These are phyloP conservation scores for Noctua comes DNA, from an alignment of 2,888 invertebrate genomes.

Conservation along the genomic window DNA sequence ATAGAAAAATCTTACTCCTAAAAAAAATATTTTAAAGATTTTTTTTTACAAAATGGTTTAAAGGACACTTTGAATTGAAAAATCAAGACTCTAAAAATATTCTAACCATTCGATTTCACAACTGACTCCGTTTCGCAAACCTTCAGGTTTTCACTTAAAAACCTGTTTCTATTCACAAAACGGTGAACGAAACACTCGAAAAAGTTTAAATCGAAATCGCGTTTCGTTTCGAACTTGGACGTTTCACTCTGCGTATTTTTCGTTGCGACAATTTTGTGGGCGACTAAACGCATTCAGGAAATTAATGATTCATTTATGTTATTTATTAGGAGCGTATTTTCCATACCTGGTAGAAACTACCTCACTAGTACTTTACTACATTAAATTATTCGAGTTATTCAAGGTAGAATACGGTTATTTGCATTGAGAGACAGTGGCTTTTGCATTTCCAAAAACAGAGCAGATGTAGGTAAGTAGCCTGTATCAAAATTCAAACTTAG, in stretches of 20 bases:
- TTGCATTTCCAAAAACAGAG: neutral
- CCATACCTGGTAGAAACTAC: neutral
- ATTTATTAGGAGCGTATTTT: slow-evolving; percentile 8
- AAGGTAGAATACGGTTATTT: slow-evolving; percentile 5
- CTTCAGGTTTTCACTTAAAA: slow-evolving; percentile 8
- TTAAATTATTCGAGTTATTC: neutral
- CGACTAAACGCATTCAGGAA: slow-evolving; percentile 29
- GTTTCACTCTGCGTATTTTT: slow-evolving; percentile 19
- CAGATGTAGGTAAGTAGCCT: neutral
- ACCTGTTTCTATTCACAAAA: slow-evolving; percentile 38
- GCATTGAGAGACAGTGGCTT: slow-evolving; percentile 1
- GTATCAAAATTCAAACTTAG: neutral
- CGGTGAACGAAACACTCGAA: slow-evolving; percentile 23
- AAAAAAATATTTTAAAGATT: neutral
- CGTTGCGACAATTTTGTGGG: slow-evolving; percentile 11
- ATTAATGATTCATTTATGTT: slow-evolving; percentile 31
- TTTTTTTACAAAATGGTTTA: neutral
- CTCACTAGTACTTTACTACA: neutral
- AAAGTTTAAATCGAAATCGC: slow-evolving; percentile 58
- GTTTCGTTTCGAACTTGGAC: slow-evolving; percentile 43
- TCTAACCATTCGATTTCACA: neutral
- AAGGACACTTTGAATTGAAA: neutral
- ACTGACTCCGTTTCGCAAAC: neutral
- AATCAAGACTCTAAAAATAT: neutral
- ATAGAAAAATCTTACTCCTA: neutral